These are phyloP conservation scores for Ceyx margarethae DNA, from an alignment of 2,113 vertebrate genomes.

Conservation along the genomic window DNA sequence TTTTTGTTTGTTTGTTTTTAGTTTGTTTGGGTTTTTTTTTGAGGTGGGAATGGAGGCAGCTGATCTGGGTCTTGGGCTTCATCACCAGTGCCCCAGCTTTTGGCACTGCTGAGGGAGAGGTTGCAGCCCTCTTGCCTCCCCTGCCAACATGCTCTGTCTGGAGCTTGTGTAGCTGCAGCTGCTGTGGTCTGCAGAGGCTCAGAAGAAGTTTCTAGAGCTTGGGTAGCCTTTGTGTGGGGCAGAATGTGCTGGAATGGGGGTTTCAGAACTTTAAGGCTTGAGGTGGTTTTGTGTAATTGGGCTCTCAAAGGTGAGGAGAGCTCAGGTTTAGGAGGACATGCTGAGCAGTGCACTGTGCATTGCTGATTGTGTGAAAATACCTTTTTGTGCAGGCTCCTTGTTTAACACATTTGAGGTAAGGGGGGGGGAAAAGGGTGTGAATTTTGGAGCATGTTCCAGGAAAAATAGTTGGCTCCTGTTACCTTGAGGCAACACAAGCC, in stretches of 20 bases:
- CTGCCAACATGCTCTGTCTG: fast-evolving
- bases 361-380: neutral
- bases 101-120: fast-evolving
- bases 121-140: neutral
- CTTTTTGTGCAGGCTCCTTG: neutral
- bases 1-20: neutral
- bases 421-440: constrained; percentile 13
- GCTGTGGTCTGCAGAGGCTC: neutral
- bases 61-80: neutral
- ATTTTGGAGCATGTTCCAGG: constrained; percentile 59
- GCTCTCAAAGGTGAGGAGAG: neutral
- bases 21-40: too few relatives aligned
- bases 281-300: neutral
- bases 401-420: constrained; percentile 7
- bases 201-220: neutral
- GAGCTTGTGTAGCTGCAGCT: neutral
- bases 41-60: neutral
- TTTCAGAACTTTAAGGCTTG: neutral
- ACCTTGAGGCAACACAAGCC: constrained; percentile 52
- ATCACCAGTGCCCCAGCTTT: fast-evolving
- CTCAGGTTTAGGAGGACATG: neutral
- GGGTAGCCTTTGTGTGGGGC: neutral
- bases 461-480: constrained; percentile 66
- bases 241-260: neutral
- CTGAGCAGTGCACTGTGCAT: neutral